Evolutionary conservation across 2,113 vertebrate genomes (phyloP), one percentile per base, ranked within the genome.

Genomic region (Lampris megalopsis): DNA sequence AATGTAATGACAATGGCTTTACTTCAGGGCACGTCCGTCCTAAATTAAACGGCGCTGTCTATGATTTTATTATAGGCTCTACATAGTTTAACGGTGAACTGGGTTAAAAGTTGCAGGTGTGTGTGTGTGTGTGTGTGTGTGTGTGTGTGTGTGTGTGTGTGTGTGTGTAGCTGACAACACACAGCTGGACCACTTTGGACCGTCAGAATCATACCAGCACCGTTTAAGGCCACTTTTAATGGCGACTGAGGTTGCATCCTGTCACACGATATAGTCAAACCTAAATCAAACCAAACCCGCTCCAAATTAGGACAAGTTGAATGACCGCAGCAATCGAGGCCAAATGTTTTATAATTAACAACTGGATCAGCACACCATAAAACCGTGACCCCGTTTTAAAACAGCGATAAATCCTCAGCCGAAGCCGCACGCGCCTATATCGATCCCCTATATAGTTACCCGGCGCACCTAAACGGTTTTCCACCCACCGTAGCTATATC

Each of bases 271-370:
- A 94, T 93, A 94, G 93, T 89, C 24, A 24, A 24, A 24, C 0
- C 24, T 24, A 92, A 93, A 91, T 96, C 95, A 94, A 95, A 96
- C 96, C 93, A 94, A 87, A 84, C 6, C 68, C 89, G 88, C 86
- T 24, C 92, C 94, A 93, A 94, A 94, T 94, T 94, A 92, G 94
- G 93, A 94, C 93, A 94, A 95, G 87, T 95, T 95, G 96, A 96
- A 96, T 96, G 95, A 95, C 93, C 91, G 94, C 89, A 93, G 90
- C 96, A 90, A 94, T 94, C 93, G 95, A 94, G 94, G 94, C 93
- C 90, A 95, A 95, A 94, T 95, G 96, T 95, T 95, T 94, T 95
- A 95, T 96, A 96, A 96, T 97, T 97, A 96, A 96, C 95, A 95
- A 94, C 94, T 95, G 95, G 94, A 96, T 96, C 94, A 95, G 95